Percentiles rank a stretch among this genome's conserved stretches.
Conservation (phyloP, 2,888 invertebrate genomes). For the Nebria brevicollis region DNA sequence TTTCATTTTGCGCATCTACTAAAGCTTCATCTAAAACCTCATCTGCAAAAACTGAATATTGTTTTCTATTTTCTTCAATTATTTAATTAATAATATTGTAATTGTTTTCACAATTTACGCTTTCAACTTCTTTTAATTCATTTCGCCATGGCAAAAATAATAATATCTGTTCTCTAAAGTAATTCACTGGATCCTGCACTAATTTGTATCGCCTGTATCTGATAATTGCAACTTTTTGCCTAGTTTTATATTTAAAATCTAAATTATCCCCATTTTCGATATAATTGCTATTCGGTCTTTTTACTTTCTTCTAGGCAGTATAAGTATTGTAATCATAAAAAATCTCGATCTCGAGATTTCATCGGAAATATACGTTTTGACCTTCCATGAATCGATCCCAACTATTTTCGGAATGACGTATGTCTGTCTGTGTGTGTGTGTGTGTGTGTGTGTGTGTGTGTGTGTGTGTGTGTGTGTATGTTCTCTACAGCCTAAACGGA, state of each 20-base stretch:
- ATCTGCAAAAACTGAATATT: slow-evolving; percentile 20
- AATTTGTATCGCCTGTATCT: slow-evolving; percentile 43
- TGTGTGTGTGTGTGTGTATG: too few species aligned
- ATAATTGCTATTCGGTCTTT: neutral
- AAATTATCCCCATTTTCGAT: slow-evolving; percentile 35
- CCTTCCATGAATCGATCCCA: too few species aligned
- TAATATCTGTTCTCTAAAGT: slow-evolving; percentile 48
- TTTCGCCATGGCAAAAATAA: slow-evolving; percentile 50
- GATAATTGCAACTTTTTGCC: slow-evolving; percentile 26
- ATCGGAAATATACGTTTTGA: too few species aligned
- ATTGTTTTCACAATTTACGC: slow-evolving; percentile 32
- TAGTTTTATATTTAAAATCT: slow-evolving; percentile 29
- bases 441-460: too few species aligned
- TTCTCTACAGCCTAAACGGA: too few species aligned
- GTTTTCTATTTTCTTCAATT: neutral
- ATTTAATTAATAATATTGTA: slow-evolving; percentile 3
- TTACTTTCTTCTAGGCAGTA: too few species aligned
- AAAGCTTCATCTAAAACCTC: slow-evolving; percentile 12
- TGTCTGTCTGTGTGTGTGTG: too few species aligned
- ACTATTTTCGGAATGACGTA: too few species aligned
- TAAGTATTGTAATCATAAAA: too few species aligned
- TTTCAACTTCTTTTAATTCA: slow-evolving; percentile 47
- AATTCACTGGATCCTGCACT: slow-evolving; percentile 34
- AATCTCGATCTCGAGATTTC: too few species aligned
- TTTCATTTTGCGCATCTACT: neutral